These are phyloP conservation scores for Himalopsyche kuldschensis DNA, from an alignment of 2,888 invertebrate genomes.

Conservation along the genomic window DNA sequence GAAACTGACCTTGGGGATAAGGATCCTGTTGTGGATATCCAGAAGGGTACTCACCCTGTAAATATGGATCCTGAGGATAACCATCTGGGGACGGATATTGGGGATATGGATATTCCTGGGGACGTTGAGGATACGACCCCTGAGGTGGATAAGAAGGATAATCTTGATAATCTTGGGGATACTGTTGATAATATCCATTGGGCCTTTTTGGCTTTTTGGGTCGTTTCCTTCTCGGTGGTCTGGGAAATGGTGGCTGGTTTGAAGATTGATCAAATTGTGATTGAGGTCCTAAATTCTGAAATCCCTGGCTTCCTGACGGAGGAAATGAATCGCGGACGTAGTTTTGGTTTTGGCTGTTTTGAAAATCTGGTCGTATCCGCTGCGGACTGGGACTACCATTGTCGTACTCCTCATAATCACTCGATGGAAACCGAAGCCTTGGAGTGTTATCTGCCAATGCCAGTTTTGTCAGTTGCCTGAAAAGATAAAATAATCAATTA, in stretches of 20 bases:
- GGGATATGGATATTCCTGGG: conserved; percentile 10
- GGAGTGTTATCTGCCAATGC: conserved; percentile 15
- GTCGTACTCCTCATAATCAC: conserved; percentile 13
- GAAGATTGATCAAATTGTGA: background rate
- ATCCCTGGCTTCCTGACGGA: background rate
- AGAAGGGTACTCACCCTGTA: background rate
- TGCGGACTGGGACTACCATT: background rate
- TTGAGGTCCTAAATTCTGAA: background rate
- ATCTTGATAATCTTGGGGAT: conserved; percentile 7
- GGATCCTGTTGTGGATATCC: background rate
- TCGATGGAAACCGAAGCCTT: conserved; percentile 27
- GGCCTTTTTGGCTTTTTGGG: conserved; percentile 8
- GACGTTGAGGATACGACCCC: background rate
- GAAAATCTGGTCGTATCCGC: background rate
- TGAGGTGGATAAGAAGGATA: conserved; percentile 2
- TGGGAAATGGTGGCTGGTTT: conserved; percentile 13
- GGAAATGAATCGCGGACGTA: background rate
- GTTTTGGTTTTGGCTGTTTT: background rate
- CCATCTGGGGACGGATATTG: background rate
- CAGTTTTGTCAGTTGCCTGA: conserved; percentile 24
- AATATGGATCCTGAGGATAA: background rate
- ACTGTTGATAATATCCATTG: background rate
- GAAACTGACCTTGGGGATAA: conserved; percentile 12
- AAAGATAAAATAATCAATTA: background rate
- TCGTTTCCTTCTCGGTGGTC: conserved; percentile 16